Conservation (phyloP, 1,140 invertebrate species). For the Penaeus chinensis region DNA sequence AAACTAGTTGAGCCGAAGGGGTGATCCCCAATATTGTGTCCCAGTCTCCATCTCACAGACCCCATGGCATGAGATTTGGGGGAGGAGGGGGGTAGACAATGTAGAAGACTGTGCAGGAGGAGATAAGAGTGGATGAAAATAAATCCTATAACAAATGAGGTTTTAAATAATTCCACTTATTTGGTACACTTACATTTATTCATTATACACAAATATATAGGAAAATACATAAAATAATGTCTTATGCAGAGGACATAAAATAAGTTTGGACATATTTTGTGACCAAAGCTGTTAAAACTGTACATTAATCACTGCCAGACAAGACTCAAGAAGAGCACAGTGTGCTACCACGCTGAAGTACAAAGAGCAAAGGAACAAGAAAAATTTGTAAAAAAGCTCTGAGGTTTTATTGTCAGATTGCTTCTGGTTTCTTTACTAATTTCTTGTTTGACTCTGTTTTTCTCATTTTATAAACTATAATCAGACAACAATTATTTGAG, state of each 20-base stretch:
- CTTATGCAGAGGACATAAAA: conserved; percentile 60
- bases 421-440: conserved; percentile 5
- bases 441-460: background rate
- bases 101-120: no score
- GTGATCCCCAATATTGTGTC: no score
- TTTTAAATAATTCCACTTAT: no score
- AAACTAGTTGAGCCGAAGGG: no score
- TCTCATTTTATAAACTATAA: conserved; percentile 1
- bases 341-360: conserved; percentile 31
- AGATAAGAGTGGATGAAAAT: no score
- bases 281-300: conserved; percentile 54
- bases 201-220: conserved; percentile 62
- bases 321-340: conserved; percentile 33
- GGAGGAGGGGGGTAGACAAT: no score
- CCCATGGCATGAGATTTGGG: no score
- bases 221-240: conserved; percentile 63
- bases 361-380: conserved; percentile 32
- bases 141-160: no score
- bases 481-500: background rate
- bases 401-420: conserved; percentile 1
- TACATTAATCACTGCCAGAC: conserved; percentile 44
- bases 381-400: conserved; percentile 39
- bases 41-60: no score
- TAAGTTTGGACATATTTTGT: conserved; percentile 57
- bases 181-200: conserved; percentile 61